A percentile compares a stretch with the other conserved stretches of the same genome.
Evolutionary conservation across 1,140 invertebrate species (phyloP).

Genomic region (Pseudomyrmex sp.): DNA sequence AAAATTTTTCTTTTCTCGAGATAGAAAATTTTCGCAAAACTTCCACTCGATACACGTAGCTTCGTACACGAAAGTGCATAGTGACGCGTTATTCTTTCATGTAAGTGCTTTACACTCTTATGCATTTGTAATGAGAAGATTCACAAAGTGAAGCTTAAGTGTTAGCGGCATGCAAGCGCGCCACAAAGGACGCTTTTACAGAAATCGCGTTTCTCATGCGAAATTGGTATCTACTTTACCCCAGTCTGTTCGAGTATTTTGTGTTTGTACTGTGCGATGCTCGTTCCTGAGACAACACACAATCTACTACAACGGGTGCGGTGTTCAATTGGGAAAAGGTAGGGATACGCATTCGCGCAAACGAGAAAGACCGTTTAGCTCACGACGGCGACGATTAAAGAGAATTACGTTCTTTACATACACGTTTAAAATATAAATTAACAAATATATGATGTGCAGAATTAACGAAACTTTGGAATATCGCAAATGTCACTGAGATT

Average conservation of each 20-base stretch:
- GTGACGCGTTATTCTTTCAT: not conserved
- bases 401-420: too few relatives aligned
- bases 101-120: not conserved
- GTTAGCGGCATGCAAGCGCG: not conserved
- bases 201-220: slow-evolving; percentile 42
- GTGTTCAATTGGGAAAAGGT: not conserved
- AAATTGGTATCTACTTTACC: slow-evolving; percentile 79
- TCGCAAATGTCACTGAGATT: too few relatives aligned
- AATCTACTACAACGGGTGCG: not conserved
- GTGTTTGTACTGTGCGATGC: slow-evolving; percentile 32
- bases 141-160: slow-evolving; percentile 25
- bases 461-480: too few relatives aligned
- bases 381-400: too few relatives aligned
- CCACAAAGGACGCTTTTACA: not conserved
- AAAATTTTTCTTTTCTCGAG: not conserved
- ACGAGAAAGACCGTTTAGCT: too few relatives aligned
- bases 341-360: too few relatives aligned
- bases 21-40: not conserved
- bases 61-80: not conserved
- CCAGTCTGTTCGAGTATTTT: slow-evolving; percentile 51
- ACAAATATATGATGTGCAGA: too few relatives aligned
- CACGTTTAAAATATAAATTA: too few relatives aligned
- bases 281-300: slow-evolving; percentile 51
- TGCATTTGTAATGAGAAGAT: not conserved
- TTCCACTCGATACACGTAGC: not conserved